A percentile compares a stretch with the other conserved stretches of the same genome.
Evolutionary conservation across 2,888 invertebrate genomes (phyloP).

Genomic region (Pycnomerus fuliginosus): DNA sequence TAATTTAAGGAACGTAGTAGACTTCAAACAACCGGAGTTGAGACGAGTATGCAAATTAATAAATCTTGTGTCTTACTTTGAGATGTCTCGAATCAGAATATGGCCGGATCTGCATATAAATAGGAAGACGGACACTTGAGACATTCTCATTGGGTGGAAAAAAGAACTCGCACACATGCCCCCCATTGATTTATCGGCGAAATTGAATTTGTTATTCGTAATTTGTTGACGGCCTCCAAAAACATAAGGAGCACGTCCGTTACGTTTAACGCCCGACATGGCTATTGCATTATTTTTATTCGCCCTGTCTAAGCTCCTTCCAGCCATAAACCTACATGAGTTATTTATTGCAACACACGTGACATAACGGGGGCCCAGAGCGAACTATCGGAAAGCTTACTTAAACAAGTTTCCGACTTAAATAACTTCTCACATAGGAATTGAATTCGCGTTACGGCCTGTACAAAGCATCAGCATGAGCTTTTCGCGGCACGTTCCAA

Average conservation of each 20-base stretch:
- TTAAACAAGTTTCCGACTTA: conserved; percentile 26
- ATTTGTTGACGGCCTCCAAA: conserved; percentile 32
- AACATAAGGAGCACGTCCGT: conserved; percentile 32
- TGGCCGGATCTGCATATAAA: conserved; percentile 50
- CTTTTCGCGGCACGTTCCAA: conserved; percentile 47
- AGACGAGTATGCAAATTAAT: conserved; percentile 52
- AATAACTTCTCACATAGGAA: conserved; percentile 37
- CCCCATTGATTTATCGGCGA: conserved; percentile 5
- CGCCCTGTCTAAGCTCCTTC: conserved; percentile 33
- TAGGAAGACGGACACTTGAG: conserved; percentile 43
- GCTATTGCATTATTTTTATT: conserved; percentile 46
- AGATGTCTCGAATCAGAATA: conserved; percentile 42
- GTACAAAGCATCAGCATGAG: conserved; percentile 27
- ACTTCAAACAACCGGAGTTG: conserved; percentile 44
- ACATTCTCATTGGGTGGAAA: conserved; percentile 31
- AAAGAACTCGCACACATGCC: conserved; percentile 13
- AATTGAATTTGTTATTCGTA: no score
- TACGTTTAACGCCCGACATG: conserved; percentile 38
- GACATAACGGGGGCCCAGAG: conserved; percentile 35
- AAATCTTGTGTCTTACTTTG: conserved; percentile 51
- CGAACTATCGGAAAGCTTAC: no score
- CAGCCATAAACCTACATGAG: conserved; percentile 39
- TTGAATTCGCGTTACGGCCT: conserved; percentile 36
- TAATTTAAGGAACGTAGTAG: conserved; percentile 47
- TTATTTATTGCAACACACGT: conserved; percentile 43